Conservation (phyloP, 2,888 invertebrate species). For the Heliconius erato region DNA sequence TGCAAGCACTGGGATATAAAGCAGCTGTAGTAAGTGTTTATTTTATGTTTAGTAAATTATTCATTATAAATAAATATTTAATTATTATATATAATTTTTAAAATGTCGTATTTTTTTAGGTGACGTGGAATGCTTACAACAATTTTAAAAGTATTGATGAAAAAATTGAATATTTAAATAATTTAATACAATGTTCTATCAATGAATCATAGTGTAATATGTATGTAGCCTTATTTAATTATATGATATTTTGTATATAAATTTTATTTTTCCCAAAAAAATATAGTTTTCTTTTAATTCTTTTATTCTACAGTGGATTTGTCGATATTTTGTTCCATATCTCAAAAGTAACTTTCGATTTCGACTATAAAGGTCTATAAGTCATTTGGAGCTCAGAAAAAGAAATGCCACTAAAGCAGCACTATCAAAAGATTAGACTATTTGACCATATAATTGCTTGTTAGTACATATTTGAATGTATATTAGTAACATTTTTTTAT, state of each 20-base stretch:
- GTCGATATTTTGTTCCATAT: not conserved
- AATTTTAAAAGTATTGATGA: conserved; percentile 62
- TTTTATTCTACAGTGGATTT: not conserved
- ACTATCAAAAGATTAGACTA: too few relatives aligned
- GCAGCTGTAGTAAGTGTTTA: conserved; percentile 81
- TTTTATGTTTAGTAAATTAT: conserved; percentile 14
- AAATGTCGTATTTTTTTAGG: conserved; percentile 72
- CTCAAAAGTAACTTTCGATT: not conserved
- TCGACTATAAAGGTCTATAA: too few relatives aligned
- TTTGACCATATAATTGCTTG: too few relatives aligned
- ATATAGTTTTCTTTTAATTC: too few relatives aligned
- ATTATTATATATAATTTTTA: not conserved
- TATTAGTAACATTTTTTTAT: too few relatives aligned
- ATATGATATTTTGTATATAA: not conserved
- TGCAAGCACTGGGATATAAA: conserved; percentile 86
- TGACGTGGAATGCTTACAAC: conserved; percentile 82
- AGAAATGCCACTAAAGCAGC: too few relatives aligned
- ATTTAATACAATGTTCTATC: conserved; percentile 63
- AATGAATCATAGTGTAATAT: conserved; percentile 36
- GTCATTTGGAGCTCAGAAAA: too few relatives aligned
- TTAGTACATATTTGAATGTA: too few relatives aligned
- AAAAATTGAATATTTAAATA: conserved; percentile 68
- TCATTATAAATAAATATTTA: not conserved
- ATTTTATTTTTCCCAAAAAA: not conserved
- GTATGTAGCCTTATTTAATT: not conserved